Conservation (phyloP, 1,140 invertebrate genomes). For the Caenorhabditis briggsae region DNA sequence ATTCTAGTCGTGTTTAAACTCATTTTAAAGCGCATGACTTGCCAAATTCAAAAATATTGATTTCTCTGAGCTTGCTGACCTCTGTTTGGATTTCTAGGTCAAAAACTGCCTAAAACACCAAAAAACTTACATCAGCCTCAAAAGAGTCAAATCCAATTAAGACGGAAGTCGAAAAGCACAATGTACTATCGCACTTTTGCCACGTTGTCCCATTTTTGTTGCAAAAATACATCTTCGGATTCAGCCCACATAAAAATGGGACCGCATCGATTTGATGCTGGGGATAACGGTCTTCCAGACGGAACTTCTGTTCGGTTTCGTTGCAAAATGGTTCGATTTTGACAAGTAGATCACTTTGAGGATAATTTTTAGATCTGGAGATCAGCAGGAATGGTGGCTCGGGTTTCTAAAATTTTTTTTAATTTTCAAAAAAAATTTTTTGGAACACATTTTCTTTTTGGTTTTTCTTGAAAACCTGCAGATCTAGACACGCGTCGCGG, state of each 20-base stretch:
- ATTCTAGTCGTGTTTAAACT: no score
- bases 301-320: slow-evolving; percentile 30
- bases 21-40: no score
- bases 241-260: slow-evolving; percentile 39
- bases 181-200: slow-evolving; percentile 11
- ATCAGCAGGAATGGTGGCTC: slow-evolving; percentile 29
- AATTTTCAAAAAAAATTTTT: background rate
- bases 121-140: slow-evolving; percentile 38
- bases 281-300: slow-evolving; percentile 34
- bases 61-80: background rate
- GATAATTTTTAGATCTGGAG: background rate
- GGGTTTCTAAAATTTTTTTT: slow-evolving; percentile 35
- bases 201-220: slow-evolving; percentile 10
- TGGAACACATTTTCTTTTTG: background rate
- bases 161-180: slow-evolving; percentile 8
- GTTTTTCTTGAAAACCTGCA: background rate
- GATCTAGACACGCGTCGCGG: background rate
- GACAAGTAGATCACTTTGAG: slow-evolving; percentile 9
- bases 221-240: slow-evolving; percentile 31
- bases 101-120: background rate
- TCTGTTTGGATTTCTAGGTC: background rate
- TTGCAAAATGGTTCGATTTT: slow-evolving; percentile 57
- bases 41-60: no score
- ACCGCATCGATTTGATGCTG: slow-evolving; percentile 46
- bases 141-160: slow-evolving; percentile 23